Base-by-base conservation (phyloP, 2,113 vertebrate genomes). In the Rostratula benghalensis region DNA sequence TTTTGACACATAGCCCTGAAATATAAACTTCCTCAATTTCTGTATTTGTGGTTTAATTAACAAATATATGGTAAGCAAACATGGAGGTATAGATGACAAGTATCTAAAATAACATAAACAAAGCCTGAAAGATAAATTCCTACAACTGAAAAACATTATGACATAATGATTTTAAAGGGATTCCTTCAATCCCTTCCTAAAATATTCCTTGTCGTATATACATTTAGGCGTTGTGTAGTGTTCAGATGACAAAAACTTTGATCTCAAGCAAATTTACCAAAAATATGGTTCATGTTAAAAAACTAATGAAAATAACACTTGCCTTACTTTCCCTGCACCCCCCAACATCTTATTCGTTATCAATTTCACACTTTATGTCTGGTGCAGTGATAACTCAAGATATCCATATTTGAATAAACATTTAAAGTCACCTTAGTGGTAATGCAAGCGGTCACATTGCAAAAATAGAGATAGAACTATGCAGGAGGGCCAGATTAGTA, bases 11-110 rank as follows among this genome's bases (percentile, higher is more conserved):
- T 31, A 11, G n/a, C 30, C 14, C n/a, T 94, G 13, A 85, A 75
- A 89, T 31, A 68, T 24, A 69, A 53, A 78, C 13, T 59, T 23
- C 23, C 11, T 80, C 4, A 4, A 18, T 23, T 94, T 81, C 77
- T 83, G 15, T 17, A 45, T 89, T 46, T 90, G 25, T 77, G 12
- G 4, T 74, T 96, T 78, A 80, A 90, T 93, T 93, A 86, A 88
- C 64, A 92, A 93, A 95, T 18, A 75, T 50, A 28, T 9, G 71
- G 16, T 82, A 87, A 79, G 20, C 18, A 41, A 76, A 4, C 16
- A n/a, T 10, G 69, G 11, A 80, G 10, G 28, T 64, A 31, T 7
- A 56, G 25, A 60, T 43, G 50, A 27, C 24, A 82, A 82, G 15
- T 33, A 59, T 56, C 43, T 43, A 93, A 89, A 84, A 61, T 60